Conservation (phyloP, 1,140 invertebrate species). For the Halyomorpha halys region DNA sequence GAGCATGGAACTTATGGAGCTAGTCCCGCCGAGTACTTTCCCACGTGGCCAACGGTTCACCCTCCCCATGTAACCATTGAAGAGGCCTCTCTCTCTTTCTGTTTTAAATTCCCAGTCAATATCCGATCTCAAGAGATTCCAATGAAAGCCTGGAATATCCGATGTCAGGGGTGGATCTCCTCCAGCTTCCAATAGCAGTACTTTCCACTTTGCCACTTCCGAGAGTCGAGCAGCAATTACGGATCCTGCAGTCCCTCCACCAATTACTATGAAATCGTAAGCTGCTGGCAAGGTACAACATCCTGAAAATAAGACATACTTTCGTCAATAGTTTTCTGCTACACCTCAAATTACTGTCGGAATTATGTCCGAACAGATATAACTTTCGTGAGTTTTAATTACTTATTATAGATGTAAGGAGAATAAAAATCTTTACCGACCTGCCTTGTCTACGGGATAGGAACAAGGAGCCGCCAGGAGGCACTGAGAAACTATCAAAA, state of each 20-base stretch:
- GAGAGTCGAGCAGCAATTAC: slow-evolving; percentile 48
- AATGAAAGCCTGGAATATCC: slow-evolving; percentile 51
- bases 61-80: slow-evolving; percentile 51
- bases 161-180: slow-evolving; percentile 55
- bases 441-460: slow-evolving; percentile 19
- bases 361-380: too few species aligned
- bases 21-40: slow-evolving; percentile 70
- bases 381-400: too few species aligned
- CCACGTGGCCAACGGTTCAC: slow-evolving; percentile 47
- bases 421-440: not conserved
- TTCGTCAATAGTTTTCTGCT: too few species aligned
- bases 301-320: not conserved
- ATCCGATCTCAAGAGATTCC: slow-evolving; percentile 40
- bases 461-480: slow-evolving; percentile 21
- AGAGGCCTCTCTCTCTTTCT: slow-evolving; percentile 43
- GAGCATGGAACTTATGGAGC: slow-evolving; percentile 59
- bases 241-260: slow-evolving; percentile 32
- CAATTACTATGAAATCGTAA: slow-evolving; percentile 33
- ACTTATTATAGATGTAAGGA: too few species aligned
- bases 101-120: slow-evolving; percentile 57
- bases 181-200: slow-evolving; percentile 50
- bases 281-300: not conserved
- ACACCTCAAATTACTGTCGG: too few species aligned
- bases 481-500: slow-evolving; percentile 24
- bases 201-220: slow-evolving; percentile 38